phyloP scores from a whole-genome alignment of 2,797 vertebrate species.

The Artibeus lituratus region DNA sequence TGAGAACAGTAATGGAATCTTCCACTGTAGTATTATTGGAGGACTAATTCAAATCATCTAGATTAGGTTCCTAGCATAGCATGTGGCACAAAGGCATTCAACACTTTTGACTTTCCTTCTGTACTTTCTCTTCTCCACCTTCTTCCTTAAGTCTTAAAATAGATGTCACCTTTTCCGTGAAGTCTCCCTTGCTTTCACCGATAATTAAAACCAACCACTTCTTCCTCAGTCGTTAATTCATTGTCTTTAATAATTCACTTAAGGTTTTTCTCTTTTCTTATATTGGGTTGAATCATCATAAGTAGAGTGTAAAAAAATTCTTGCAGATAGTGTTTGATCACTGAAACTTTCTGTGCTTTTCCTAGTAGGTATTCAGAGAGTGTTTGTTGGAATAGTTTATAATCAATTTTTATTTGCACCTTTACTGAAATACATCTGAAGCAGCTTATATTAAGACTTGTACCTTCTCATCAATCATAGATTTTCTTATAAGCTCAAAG shows the following conservation, averaged over 20 bases:
- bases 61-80: background rate
- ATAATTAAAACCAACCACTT: background rate
- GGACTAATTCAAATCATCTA: background rate
- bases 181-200: background rate
- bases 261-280: background rate
- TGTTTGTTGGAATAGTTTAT: background rate
- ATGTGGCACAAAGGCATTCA: background rate
- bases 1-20: background rate
- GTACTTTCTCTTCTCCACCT: background rate
- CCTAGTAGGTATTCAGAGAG: background rate
- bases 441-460: background rate
- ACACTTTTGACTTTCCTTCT: background rate
- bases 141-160: conserved; percentile 17
- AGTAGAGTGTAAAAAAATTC: background rate
- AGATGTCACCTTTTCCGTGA: background rate
- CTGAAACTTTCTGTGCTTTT: background rate
- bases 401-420: background rate
- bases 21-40: background rate
- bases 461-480: background rate
- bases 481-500: background rate
- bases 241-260: background rate
- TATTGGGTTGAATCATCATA: background rate
- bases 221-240: background rate
- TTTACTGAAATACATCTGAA: background rate
- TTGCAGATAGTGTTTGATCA: background rate